phyloP scores from a whole-genome alignment of 2,888 invertebrate species.

The Ophion obscuratus region DNA sequence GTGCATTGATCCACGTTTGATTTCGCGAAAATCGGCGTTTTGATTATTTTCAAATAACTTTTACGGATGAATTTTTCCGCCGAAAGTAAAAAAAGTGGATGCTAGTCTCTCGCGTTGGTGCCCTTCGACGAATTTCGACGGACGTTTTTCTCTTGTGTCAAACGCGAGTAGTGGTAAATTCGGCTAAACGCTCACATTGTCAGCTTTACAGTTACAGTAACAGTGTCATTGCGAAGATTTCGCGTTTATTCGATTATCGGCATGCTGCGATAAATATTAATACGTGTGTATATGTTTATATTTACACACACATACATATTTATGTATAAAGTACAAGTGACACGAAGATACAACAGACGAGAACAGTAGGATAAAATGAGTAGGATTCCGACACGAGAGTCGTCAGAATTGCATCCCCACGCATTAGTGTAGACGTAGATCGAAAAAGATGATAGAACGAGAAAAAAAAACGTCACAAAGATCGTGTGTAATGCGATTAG shows the following conservation, averaged over 20 bases:
- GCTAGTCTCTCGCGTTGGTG: too few species aligned
- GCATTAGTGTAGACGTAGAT: slow-evolving; percentile 50
- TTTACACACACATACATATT: slow-evolving; percentile 57
- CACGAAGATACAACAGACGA: slow-evolving; percentile 58
- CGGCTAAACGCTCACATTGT: not conserved
- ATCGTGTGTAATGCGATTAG: slow-evolving; percentile 43
- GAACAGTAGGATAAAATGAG: slow-evolving; percentile 17
- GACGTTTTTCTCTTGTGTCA: not conserved
- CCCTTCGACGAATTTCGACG: too few species aligned
- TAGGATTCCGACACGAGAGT: slow-evolving; percentile 47
- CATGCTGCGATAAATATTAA: slow-evolving; percentile 61
- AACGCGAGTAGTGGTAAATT: not conserved
- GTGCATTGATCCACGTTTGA: too few species aligned
- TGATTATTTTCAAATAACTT: too few species aligned
- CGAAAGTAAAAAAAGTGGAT: too few species aligned
- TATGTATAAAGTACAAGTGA: slow-evolving; percentile 55
- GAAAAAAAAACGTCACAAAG: slow-evolving; percentile 45
- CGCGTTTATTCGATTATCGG: slow-evolving; percentile 56
- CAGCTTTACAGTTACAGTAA: not conserved
- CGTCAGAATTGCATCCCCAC: slow-evolving; percentile 30
- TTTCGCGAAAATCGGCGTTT: too few species aligned
- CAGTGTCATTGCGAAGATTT: slow-evolving; percentile 8
- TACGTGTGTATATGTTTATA: slow-evolving; percentile 24
- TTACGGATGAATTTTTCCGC: too few species aligned
- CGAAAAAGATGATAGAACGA: slow-evolving; percentile 40